Evolutionary conservation across 2,888 invertebrate species (phyloP), one percentile per base, ranked within the genome.

Genomic region (Agapetus fuscipes): DNA sequence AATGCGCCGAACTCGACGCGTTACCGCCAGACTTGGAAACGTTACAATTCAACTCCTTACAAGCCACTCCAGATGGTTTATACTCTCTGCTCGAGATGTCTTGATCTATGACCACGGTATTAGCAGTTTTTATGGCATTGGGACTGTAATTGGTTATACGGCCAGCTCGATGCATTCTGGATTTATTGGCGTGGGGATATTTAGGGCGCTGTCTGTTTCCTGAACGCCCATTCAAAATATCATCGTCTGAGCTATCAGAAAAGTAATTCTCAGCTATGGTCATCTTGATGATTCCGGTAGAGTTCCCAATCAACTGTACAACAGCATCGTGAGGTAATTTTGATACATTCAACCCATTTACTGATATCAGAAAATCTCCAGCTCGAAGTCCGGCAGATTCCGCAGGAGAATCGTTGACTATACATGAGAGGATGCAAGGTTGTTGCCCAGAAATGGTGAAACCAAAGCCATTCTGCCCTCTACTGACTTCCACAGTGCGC

Each of bases 371-470:
- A 52, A 90, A 91, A 56, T 96, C 94, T 0, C 95, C 95, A 24
- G 93, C 87, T 16, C 90, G 76, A 13, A 96, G 66, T 0, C 94
- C 94, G 17, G 90, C 90, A 45, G 79, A 74, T 55, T 93, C 93
- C 0, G 95, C 95, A 2, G 94, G 93, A 43, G 87, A 88, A 50
- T 85, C 85, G 31, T 78, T 71, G 1, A 93, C 93, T 52, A 96
- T 94, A 53, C 90, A 93, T 35, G 93, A 91, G 41, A 96, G 74
- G 47, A 94, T 87, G 59, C 95, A 96, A 1, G 96, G 95, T 56
- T 91, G 84, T 60, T 96, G 94, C 3, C 95, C 95, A 2, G 94
- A 93, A 56, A 96, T 94, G 14, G 95, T 96, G 58, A 96, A 96
- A n/a, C 96, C 95, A 59, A 91, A 96, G 6, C 95, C 95, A 53